These are phyloP conservation scores for Alca torda DNA, from an alignment of 2,797 vertebrate genomes.

Conservation along the genomic window DNA sequence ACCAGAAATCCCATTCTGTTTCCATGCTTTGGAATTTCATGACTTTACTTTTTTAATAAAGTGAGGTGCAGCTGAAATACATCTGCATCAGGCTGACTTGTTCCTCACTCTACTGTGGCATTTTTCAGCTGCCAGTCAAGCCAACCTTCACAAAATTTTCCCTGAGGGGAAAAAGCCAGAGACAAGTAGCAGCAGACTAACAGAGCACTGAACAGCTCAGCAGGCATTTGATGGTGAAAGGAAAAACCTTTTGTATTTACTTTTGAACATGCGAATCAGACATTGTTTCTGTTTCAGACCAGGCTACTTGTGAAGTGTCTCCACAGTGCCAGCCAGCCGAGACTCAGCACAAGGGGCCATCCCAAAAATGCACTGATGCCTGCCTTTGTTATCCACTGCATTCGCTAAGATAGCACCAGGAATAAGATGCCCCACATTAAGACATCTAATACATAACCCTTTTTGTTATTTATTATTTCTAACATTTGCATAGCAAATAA, in stretches of 20 bases:
- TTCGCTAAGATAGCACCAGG: neutral
- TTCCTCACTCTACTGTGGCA: neutral
- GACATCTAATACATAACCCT: neutral
- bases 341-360: neutral
- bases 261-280: neutral
- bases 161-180: neutral
- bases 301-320: neutral
- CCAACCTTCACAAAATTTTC: neutral
- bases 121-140: constrained; percentile 3
- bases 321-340: neutral
- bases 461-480: neutral
- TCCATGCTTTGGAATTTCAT: neutral
- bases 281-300: neutral
- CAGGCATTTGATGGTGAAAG: neutral
- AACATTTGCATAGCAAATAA: neutral
- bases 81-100: neutral
- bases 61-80: neutral
- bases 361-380: neutral
- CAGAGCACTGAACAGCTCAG: neutral
- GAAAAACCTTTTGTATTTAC: neutral
- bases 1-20: neutral
- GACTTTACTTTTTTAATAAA: neutral
- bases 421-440: neutral
- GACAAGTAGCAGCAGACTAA: neutral
- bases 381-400: neutral